A percentile compares a stretch with the other conserved stretches of the same genome.
Evolutionary conservation across 1,140 invertebrate genomes (phyloP).

Genomic region (Gyrodactylus salaris): DNA sequence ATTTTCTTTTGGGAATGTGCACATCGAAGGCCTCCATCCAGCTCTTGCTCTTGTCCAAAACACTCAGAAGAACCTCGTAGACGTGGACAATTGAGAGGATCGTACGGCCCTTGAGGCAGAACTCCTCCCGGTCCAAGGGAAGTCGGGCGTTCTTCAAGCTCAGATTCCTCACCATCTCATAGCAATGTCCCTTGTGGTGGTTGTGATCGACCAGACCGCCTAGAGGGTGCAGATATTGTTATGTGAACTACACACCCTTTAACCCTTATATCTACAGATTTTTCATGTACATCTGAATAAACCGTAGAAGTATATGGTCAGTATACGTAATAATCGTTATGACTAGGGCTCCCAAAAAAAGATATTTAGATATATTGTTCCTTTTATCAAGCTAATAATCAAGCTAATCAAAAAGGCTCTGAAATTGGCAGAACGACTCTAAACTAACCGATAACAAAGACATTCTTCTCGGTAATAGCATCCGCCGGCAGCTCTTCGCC

Average conservation of each 20-base stretch:
- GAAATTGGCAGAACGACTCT: too few species aligned
- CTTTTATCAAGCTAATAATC: too few species aligned
- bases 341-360: too few species aligned
- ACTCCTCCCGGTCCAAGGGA: neutral
- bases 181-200: neutral
- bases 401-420: too few species aligned
- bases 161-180: neutral
- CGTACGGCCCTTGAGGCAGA: neutral
- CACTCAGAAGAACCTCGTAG: neutral
- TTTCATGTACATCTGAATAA: too few species aligned
- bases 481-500: neutral
- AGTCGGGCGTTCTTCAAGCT: neutral
- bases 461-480: neutral
- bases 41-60: neutral
- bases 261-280: too few species aligned
- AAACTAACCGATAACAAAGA: neutral
- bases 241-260: too few species aligned
- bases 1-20: neutral
- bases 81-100: neutral
- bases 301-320: too few species aligned
- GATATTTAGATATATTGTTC: too few species aligned
- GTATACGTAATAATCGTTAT: too few species aligned
- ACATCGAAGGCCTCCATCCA: neutral
- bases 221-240: too few species aligned
- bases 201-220: neutral